Conservation (phyloP, 2,888 invertebrate genomes). For the Thecocarcelia acutangulata region DNA sequence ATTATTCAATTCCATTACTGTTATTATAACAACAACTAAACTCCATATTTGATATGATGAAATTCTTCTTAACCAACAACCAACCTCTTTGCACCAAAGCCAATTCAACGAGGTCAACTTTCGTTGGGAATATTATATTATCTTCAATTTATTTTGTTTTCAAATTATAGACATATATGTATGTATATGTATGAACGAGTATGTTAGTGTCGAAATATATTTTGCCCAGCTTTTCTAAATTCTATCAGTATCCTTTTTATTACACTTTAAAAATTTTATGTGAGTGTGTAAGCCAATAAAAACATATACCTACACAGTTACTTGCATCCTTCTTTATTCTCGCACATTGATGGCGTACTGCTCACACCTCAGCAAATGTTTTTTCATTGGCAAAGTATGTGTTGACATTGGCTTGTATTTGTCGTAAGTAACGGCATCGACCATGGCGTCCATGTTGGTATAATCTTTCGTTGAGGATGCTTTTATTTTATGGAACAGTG, state of each 20-base stretch:
- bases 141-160: conserved; percentile 64
- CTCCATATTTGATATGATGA: too few relatives aligned
- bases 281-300: background rate
- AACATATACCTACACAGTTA: background rate
- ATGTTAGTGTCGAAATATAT: background rate
- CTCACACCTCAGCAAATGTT: conserved; percentile 35
- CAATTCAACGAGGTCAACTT: conserved; percentile 27
- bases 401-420: conserved; percentile 81
- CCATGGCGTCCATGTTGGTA: conserved; percentile 72
- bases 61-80: too few relatives aligned
- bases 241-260: conserved; percentile 14
- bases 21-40: background rate
- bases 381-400: conserved; percentile 78
- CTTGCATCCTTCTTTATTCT: conserved; percentile 43
- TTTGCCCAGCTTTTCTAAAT: background rate
- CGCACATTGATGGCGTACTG: conserved; percentile 40
- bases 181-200: too few relatives aligned
- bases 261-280: background rate
- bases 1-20: conserved; percentile 55
- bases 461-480: conserved; percentile 59
- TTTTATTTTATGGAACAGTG: conserved; percentile 52
- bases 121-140: conserved; percentile 39
- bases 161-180: too few relatives aligned
- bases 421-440: conserved; percentile 79
- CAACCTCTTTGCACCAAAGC: conserved; percentile 20